A percentile compares a stretch with the other conserved stretches of the same genome.
Conservation (phyloP, 1,140 invertebrate genomes). For the Leptopilina clavipes region DNA sequence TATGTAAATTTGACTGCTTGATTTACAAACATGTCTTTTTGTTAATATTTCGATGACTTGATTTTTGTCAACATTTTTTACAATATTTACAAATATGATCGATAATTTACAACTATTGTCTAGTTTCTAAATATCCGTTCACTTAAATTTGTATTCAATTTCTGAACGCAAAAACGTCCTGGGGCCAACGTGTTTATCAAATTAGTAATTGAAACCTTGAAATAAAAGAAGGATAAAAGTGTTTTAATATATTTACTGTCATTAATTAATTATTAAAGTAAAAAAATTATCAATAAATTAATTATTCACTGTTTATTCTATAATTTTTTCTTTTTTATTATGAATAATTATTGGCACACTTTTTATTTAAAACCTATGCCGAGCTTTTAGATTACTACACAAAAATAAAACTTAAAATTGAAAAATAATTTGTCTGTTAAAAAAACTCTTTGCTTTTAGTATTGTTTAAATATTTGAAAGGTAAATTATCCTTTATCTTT, state of each 20-base stretch:
- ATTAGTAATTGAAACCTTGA: background rate
- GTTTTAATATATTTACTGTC: background rate
- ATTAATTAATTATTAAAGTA: no score
- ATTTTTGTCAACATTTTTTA: constrained; percentile 19
- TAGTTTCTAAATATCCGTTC: background rate
- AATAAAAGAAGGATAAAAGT: background rate
- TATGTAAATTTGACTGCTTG: constrained; percentile 4
- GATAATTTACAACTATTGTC: constrained; percentile 14
- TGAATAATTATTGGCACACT: background rate
- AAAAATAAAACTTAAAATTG: no score
- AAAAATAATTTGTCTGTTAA: no score
- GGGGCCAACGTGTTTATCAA: background rate
- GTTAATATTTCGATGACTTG: constrained; percentile 3
- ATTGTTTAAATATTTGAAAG: background rate
- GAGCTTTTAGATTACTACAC: no score
- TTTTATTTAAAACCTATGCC: background rate
- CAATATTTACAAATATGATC: constrained; percentile 19
- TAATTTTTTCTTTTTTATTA: no score
- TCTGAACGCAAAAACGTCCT: background rate
- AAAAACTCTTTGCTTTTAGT: no score
- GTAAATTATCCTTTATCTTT: constrained; percentile 40
- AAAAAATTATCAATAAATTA: no score
- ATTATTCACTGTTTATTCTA: no score
- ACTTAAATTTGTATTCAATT: background rate
- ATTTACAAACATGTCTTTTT: background rate